Evolutionary conservation across 2,797 vertebrate species (phyloP).

Genomic region (Amblyraja radiata): DNA sequence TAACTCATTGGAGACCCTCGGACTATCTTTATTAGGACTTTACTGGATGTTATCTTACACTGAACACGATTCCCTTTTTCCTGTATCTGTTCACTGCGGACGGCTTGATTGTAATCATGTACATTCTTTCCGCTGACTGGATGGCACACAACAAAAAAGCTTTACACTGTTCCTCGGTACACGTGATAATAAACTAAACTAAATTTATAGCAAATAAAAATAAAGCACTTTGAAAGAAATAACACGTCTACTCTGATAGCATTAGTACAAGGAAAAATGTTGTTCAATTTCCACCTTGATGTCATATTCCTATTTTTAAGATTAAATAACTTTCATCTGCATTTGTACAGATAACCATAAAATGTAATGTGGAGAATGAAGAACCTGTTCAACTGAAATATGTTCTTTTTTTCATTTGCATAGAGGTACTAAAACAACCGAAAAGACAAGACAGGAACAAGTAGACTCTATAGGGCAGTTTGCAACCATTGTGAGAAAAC

Average conservation of each 20-base stretch:
- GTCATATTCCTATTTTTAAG: too few species aligned
- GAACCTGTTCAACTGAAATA: background rate
- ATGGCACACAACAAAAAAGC: too few species aligned
- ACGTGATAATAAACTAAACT: too few species aligned
- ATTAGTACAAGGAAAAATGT: background rate
- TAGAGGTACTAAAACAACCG: background rate
- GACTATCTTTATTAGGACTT: too few species aligned
- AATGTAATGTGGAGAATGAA: background rate
- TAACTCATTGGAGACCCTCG: too few species aligned
- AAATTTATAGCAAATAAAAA: too few species aligned
- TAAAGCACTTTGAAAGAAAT: background rate
- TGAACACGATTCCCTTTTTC: background rate
- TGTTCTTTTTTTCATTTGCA: background rate
- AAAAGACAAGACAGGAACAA: background rate
- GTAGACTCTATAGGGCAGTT: background rate
- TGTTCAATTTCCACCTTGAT: background rate
- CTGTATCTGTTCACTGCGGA: too few species aligned
- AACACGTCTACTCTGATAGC: background rate
- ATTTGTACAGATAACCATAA: background rate
- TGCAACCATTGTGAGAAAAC: background rate
- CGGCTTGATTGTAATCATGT: too few species aligned
- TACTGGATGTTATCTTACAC: too few species aligned
- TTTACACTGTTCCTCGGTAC: too few species aligned
- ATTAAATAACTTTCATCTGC: background rate
- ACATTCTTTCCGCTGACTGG: too few species aligned